Percentiles rank a stretch among this genome's conserved stretches.
phyloP scores from a whole-genome alignment of 1,140 invertebrate species.

The Drosophila seguyi region DNA sequence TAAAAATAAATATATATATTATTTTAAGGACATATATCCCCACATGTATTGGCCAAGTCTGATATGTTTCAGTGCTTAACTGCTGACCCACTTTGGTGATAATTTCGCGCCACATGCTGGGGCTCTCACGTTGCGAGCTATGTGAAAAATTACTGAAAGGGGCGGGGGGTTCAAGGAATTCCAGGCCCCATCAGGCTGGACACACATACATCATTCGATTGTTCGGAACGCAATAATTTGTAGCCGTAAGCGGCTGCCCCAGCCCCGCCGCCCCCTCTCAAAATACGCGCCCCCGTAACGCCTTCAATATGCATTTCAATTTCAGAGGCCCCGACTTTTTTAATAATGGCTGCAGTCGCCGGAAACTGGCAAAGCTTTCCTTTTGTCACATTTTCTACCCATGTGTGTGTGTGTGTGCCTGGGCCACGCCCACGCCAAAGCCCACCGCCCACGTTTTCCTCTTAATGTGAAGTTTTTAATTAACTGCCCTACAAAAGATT shows the following conservation, averaged over 20 bases:
- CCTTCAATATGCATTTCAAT: slow-evolving; percentile 31
- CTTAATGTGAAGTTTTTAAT: slow-evolving; percentile 78
- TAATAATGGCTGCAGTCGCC: slow-evolving; percentile 47
- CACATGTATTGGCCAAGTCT: no score
- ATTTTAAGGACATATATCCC: background rate
- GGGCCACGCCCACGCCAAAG: slow-evolving; percentile 22
- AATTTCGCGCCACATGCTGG: slow-evolving; percentile 28
- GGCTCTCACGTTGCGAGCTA: slow-evolving; percentile 20
- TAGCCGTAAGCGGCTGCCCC: background rate
- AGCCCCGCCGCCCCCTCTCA: background rate
- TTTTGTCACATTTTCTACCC: slow-evolving; percentile 53
- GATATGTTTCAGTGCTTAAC: slow-evolving; percentile 3
- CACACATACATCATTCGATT: slow-evolving; percentile 40
- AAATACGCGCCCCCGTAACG: slow-evolving; percentile 1
- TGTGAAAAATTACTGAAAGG: slow-evolving; percentile 1
- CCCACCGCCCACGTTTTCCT: slow-evolving; percentile 9
- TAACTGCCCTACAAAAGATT: slow-evolving; percentile 81
- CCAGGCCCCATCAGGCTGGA: slow-evolving; percentile 10
- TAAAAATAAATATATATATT: background rate
- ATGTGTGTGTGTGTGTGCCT: slow-evolving; percentile 5
- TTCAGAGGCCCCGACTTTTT: slow-evolving; percentile 18
- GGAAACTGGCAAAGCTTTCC: slow-evolving; percentile 47
- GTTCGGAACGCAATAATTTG: slow-evolving; percentile 15
- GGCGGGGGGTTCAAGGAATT: slow-evolving; percentile 6
- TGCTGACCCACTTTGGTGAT: slow-evolving; percentile 5